Evolutionary conservation across 2,888 invertebrate genomes (phyloP), one percentile per base, ranked within the genome.

Genomic region (Macrophya annulata): DNA sequence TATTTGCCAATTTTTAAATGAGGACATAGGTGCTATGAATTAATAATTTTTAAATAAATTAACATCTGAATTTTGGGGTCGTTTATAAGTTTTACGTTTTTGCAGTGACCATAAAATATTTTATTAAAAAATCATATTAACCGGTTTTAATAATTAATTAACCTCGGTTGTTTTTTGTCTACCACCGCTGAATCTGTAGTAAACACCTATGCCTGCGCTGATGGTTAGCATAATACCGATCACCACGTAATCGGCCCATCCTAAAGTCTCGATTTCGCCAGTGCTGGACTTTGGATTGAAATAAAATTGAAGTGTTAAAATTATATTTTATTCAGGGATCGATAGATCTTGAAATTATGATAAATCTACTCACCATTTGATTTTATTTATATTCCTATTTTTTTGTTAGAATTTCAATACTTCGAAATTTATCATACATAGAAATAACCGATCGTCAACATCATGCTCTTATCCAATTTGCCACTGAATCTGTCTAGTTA

Each of bases 121-220:
- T 3, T 25, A 12, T 4, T 12, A 0, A 10, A 25, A 25, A 25
- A 62, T 62, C 10, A 9, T 62, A 25, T 4, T 10, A 31, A 25
- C 25, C 17, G 0, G 25, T 31, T 62, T 25, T 12, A 25, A 12
- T 12, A 12, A 62, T 12, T 9, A 62, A 71, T 40, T 8, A 17
- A 97, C 97, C 94, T 96, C 95, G 83, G 97, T 96, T 2, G 98
- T 98, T 94, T 96, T 96, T 93, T 98, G 98, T 92, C 96, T 96
- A 21, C 97, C 98, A 37, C 98, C 98, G 55, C 96, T 97, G 91
- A 98, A 96, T 85, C 98, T 95, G 93, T 97, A 98, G 92, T 98
- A 98, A 59, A 98, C 90, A 8, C 98, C 98, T 88, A 98, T 98
- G 0, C 94, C 93, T 1, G 97, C 95, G 0, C 98, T 98, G n/a